These are phyloP conservation scores for Mimumesa dahlbomi DNA, from an alignment of 2,888 invertebrate genomes.

Conservation along the genomic window DNA sequence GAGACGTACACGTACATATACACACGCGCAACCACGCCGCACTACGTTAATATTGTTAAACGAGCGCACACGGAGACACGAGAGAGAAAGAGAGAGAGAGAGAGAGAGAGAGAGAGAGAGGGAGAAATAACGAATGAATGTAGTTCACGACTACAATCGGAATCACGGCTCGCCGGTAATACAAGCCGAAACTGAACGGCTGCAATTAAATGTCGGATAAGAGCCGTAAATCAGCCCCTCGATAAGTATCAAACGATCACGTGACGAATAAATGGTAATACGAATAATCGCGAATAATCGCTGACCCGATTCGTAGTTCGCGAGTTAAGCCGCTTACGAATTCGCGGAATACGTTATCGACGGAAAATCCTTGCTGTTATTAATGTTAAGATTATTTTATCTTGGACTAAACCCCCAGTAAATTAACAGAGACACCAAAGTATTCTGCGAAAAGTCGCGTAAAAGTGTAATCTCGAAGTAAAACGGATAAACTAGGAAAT, in stretches of 20 bases:
- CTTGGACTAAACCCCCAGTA: too few relatives aligned
- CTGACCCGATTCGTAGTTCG: slow-evolving; percentile 4
- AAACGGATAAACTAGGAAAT: too few relatives aligned
- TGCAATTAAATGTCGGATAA: slow-evolving; percentile 18
- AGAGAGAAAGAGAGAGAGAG: too few relatives aligned
- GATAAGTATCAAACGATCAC: slow-evolving; percentile 14
- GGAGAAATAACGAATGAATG: slow-evolving; percentile 19
- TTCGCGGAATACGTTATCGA: too few relatives aligned
- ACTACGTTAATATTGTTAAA: neutral
- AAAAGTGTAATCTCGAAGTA: too few relatives aligned
- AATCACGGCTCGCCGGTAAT: slow-evolving; percentile 14
- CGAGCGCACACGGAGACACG: neutral
- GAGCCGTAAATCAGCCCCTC: neutral
- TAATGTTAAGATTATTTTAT: too few relatives aligned
- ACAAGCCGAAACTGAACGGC: slow-evolving; percentile 5
- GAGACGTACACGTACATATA: too few relatives aligned
- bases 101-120: too few relatives aligned
- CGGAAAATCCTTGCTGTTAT: too few relatives aligned
- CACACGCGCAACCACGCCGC: slow-evolving; percentile 14
- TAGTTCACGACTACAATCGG: slow-evolving; percentile 34
- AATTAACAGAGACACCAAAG: too few relatives aligned
- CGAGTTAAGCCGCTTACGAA: neutral
- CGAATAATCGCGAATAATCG: slow-evolving; percentile 17
- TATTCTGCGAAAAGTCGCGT: too few relatives aligned
- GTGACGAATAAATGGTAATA: slow-evolving; percentile 4